phyloP scores from a whole-genome alignment of 1,140 invertebrate genomes.

The Archivesica marissinica region DNA sequence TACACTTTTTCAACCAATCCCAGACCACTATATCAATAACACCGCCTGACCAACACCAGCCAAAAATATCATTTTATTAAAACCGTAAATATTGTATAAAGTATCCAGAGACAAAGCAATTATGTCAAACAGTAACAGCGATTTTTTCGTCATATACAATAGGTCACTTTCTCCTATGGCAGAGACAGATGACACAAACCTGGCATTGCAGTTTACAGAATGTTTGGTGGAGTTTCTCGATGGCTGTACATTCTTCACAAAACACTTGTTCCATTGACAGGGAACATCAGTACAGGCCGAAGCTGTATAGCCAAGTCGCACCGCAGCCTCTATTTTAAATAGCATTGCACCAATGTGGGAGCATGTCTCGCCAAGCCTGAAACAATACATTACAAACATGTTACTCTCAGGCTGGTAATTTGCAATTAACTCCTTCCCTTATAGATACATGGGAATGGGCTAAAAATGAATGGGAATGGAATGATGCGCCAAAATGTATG shows the following conservation, averaged over 20 bases:
- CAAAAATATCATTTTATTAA: too few species aligned
- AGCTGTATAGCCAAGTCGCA: conserved; percentile 3
- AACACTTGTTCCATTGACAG: conserved; percentile 56
- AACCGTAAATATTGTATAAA: too few species aligned
- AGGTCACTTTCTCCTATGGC: background rate
- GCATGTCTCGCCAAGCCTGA: conserved; percentile 57
- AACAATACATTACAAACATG: background rate
- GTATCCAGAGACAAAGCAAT: too few species aligned
- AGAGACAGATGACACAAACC: background rate
- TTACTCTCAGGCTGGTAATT: too few species aligned
- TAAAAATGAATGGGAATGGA: too few species aligned
- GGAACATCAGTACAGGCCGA: conserved; percentile 9
- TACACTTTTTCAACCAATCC: too few species aligned
- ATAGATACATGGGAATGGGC: too few species aligned
- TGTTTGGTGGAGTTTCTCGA: background rate
- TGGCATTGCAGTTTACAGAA: background rate
- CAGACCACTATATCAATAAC: too few species aligned
- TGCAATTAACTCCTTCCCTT: too few species aligned
- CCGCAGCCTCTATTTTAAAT: conserved; percentile 47
- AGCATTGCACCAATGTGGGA: conserved; percentile 48
- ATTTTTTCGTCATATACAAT: conserved; percentile 17
- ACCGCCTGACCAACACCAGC: too few species aligned
- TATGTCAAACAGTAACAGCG: background rate
- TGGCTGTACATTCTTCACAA: conserved; percentile 61
- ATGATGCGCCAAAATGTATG: too few species aligned